Percentiles rank a stretch among this genome's conserved stretches.
phyloP scores from a whole-genome alignment of 2,888 invertebrate species.

The Volucella bombylans region DNA sequence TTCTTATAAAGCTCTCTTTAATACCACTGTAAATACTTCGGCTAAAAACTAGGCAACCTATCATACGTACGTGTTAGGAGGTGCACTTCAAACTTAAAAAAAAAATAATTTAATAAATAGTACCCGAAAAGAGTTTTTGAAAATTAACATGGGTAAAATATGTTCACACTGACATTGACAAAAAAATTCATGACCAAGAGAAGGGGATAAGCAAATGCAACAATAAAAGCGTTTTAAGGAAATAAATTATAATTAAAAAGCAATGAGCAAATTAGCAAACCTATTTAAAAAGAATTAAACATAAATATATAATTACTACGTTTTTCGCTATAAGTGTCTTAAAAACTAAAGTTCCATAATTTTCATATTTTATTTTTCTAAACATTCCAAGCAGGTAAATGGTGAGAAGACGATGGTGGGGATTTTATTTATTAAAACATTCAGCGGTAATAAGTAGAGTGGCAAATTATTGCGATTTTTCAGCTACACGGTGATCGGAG shows the following conservation, averaged over 20 bases:
- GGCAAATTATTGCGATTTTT: slow-evolving; percentile 63
- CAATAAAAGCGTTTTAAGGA: background rate
- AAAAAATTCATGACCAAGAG: slow-evolving; percentile 26
- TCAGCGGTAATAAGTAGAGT: slow-evolving; percentile 35
- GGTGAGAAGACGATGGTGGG: slow-evolving; percentile 61
- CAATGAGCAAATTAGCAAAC: too few species aligned
- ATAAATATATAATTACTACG: slow-evolving; percentile 28
- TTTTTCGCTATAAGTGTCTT: background rate
- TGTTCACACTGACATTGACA: too few species aligned
- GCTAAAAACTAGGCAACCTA: too few species aligned
- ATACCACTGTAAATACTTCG: too few species aligned
- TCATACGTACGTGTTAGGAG: too few species aligned
- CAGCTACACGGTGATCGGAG: slow-evolving; percentile 30
- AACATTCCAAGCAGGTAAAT: slow-evolving; percentile 58
- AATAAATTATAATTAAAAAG: background rate
- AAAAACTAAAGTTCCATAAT: slow-evolving; percentile 66
- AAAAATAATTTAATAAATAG: too few species aligned
- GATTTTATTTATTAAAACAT: slow-evolving; percentile 51
- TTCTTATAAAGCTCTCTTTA: too few species aligned
- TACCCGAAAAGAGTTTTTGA: too few species aligned
- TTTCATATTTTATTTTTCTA: slow-evolving; percentile 53
- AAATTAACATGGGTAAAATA: too few species aligned
- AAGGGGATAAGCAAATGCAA: slow-evolving; percentile 16
- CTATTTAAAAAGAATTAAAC: slow-evolving; percentile 16
- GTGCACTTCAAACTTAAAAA: too few species aligned